Base-by-base conservation (phyloP, 2,888 invertebrate genomes). In the Digitonthophagus gazella region DNA sequence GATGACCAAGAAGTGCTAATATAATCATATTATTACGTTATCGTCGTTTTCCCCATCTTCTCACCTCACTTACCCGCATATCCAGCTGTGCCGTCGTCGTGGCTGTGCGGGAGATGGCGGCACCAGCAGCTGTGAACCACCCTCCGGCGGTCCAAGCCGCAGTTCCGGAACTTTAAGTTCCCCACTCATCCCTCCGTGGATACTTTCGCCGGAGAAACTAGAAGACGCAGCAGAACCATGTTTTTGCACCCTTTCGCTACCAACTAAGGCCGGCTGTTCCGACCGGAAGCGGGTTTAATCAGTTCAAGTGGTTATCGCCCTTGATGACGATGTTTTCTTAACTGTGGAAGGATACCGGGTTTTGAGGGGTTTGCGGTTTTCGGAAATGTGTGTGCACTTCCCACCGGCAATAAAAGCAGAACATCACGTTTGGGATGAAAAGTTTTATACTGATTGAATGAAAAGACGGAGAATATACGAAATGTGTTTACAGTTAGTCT, bases 11-110 rank as follows among this genome's bases (percentile, higher is more conserved):
- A n/a, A n/a, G n/a, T n/a, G n/a, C n/a, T n/a, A n/a, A n/a, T n/a
- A n/a, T n/a, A n/a, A n/a, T n/a, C n/a, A n/a, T n/a, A n/a, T n/a
- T n/a, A n/a, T n/a, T n/a, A n/a, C n/a, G n/a, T n/a, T n/a, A n/a
- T n/a, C n/a, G n/a, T n/a, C n/a, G n/a, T n/a, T n/a, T n/a, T n/a
- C 15, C 56, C 16, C 55, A 54, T 14, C 54, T 55, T 61, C 19
- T 58, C 54, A 22, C 28, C 58, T 66, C 55, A 84, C 90, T 89
- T 83, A 91, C 91, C 91, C 85, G 81, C 91, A 91, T 79, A 91
- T 91, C 91, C 91, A 91, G 72, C 91, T 91, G 81, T 91, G 91
- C 73, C 91, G 84, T 66, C 91, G 85, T 68, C 90, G 84, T 16
- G 90, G 89, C 75, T 84, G 86, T 74, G 78, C 81, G 72, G 83